A percentile compares a stretch with the other conserved stretches of the same genome.
Conservation (phyloP, 1,140 invertebrate genomes). For the Linepithema humile region DNA sequence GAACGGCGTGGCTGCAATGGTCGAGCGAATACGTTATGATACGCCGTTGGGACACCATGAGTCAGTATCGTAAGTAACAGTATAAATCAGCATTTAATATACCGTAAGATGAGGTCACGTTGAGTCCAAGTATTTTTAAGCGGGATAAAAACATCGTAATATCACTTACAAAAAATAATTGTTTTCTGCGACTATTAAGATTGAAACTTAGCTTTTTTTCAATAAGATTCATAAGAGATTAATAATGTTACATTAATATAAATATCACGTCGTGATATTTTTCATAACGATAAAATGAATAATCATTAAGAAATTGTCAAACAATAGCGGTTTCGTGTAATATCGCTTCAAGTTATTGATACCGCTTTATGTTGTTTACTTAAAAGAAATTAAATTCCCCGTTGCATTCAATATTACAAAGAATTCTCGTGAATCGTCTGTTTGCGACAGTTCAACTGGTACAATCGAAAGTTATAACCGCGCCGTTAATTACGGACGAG, state of each 20-base stretch:
- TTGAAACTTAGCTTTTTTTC: neutral
- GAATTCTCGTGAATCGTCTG: neutral
- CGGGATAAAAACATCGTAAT: neutral
- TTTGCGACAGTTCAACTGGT: neutral
- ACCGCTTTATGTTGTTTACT: neutral
- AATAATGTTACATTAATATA: neutral
- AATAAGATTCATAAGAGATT: neutral
- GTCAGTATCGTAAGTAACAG: slow-evolving; percentile 34
- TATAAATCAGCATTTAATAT: slow-evolving; percentile 42
- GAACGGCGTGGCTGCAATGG: neutral
- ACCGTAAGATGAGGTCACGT: slow-evolving; percentile 31
- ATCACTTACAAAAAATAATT: neutral
- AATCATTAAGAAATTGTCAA: neutral
- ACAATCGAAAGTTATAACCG: slow-evolving; percentile 43
- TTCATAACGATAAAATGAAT: neutral
- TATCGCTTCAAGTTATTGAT: neutral
- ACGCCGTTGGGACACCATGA: slow-evolving; percentile 5
- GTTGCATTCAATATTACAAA: neutral
- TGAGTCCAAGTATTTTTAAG: neutral
- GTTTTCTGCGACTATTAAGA: neutral
- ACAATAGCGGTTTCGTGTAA: neutral
- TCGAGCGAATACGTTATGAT: slow-evolving; percentile 1
- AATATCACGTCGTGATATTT: neutral
- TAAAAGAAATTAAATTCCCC: neutral
- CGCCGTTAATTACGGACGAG: slow-evolving; percentile 22